Percentiles rank a stretch among this genome's conserved stretches.
Conservation (phyloP, 2,888 invertebrate genomes). For the Ferrisia virgata region DNA sequence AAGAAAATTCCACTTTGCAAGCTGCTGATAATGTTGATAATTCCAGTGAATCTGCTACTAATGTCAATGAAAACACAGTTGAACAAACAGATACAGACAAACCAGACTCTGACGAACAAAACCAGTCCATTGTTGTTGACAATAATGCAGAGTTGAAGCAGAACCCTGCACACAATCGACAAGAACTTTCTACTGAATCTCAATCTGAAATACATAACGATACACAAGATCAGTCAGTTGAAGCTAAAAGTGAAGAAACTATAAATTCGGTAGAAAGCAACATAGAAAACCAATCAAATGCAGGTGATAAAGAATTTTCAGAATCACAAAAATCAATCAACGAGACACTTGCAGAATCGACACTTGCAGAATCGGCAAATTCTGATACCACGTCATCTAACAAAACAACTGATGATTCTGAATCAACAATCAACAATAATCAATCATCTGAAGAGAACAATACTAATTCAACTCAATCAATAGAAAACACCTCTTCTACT, state of each 20-base stretch:
- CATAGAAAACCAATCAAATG: background rate
- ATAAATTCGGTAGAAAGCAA: background rate
- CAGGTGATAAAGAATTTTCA: background rate
- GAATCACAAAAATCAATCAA: background rate
- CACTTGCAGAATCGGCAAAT: background rate
- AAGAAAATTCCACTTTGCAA: background rate
- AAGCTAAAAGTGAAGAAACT: background rate
- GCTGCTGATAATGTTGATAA: background rate
- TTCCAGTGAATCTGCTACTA: no score
- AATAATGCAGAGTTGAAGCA: background rate
- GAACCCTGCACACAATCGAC: background rate
- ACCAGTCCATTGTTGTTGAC: background rate
- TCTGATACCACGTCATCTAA: background rate
- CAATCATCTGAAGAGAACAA: background rate
- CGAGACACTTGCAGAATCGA: background rate
- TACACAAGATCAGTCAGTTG: background rate
- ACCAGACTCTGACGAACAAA: no score
- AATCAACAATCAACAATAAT: background rate
- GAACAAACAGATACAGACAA: background rate
- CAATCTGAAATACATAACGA: background rate
- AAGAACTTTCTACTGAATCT: background rate
- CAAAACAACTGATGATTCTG: background rate
- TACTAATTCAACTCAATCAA: background rate
- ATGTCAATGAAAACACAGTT: background rate
- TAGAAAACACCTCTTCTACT: background rate